Base-by-base conservation (phyloP, 2,888 invertebrate species). In the Stictocephala bisonia region DNA sequence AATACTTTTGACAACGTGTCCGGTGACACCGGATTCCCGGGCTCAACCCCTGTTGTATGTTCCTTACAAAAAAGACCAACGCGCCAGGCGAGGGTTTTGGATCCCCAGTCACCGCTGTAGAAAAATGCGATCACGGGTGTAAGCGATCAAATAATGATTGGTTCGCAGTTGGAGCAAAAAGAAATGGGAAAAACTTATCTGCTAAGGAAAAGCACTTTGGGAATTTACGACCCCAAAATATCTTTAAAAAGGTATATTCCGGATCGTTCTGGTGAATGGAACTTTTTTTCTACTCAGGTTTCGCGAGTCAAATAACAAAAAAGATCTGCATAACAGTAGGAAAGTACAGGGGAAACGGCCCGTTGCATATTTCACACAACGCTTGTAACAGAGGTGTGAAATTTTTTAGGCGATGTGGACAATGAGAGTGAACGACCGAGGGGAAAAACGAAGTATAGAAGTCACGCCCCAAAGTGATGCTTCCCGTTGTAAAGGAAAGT, bases 341-440 rank as follows among this genome's bases (percentile, higher is more conserved):
- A 51, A 18, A 22, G 20, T 4, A 22, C 6, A 4, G 4, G 3
- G 20, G 22, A 18, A 24, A 22, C 7, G 51, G 24, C 18, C 51
- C 22, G 51, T 51, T 6, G 20, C 22, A 6, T 51, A 51, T 51
- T 51, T 51, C 51, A 22, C 22, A 51, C 51, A 22, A 18, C 22
- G n/a, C 24, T n/a, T 22, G 4, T 4, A 51, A 51, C 51, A 51
- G 51, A 24, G 51, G 51, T 7, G n/a, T 51, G 6, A 51, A 51
- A 51, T n/a, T 51, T 7, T 51, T 51, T 22, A 51, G 22, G 51
- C 4, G 4, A 4, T 4, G 4, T 15, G 51, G 51, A 22, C 6
- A 22, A n/a, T 51, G 51, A 20, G 51, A 3, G n/a, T 51, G 6
- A 51, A 51, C 51, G 51, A 51, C n/a, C 20, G 51, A 7, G 51